These are phyloP conservation scores for Drosophila ochracea DNA, from an alignment of 2,888 invertebrate species.

Conservation along the genomic window DNA sequence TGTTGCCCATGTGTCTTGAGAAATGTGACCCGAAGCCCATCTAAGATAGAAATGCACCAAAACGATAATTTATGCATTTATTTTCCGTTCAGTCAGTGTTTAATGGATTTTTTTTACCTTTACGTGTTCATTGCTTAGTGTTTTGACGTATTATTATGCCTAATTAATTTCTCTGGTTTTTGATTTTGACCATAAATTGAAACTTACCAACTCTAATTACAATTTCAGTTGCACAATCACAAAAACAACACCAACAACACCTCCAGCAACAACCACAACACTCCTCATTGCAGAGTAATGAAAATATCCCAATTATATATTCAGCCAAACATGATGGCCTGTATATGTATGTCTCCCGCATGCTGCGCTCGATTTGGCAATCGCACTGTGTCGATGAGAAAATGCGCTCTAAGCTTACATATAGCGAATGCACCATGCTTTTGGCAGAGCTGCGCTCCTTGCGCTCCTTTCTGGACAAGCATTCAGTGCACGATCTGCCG, in stretches of 20 bases:
- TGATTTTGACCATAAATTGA: background rate
- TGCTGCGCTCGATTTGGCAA: conserved; percentile 96
- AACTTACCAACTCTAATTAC: background rate
- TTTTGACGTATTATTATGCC: too few relatives aligned
- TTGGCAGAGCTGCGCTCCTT: conserved; percentile 91
- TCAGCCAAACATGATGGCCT: conserved; percentile 97
- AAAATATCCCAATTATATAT: conserved; percentile 84
- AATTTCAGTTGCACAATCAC: conserved; percentile 38
- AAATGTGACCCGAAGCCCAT: too few relatives aligned
- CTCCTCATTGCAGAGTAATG: conserved; percentile 55
- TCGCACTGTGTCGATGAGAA: conserved; percentile 90
- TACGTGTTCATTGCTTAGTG: too few relatives aligned
- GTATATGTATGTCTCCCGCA: conserved; percentile 95
- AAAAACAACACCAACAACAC: conserved; percentile 4
- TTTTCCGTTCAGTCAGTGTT: too few relatives aligned
- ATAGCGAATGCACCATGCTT: conserved; percentile 90
- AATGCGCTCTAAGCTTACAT: conserved; percentile 89
- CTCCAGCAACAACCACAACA: conserved; percentile 34
- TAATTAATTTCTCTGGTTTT: too few relatives aligned
- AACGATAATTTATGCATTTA: too few relatives aligned
- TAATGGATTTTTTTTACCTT: too few relatives aligned
- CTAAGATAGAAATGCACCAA: too few relatives aligned
- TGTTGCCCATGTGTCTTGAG: too few relatives aligned
- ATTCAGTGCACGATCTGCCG: conserved; percentile 86
- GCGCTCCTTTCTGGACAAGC: conserved; percentile 90